Percentiles rank a stretch among this genome's conserved stretches.
Conservation (phyloP, 2,797 vertebrate genomes). For the Xerus rutilus region DNA sequence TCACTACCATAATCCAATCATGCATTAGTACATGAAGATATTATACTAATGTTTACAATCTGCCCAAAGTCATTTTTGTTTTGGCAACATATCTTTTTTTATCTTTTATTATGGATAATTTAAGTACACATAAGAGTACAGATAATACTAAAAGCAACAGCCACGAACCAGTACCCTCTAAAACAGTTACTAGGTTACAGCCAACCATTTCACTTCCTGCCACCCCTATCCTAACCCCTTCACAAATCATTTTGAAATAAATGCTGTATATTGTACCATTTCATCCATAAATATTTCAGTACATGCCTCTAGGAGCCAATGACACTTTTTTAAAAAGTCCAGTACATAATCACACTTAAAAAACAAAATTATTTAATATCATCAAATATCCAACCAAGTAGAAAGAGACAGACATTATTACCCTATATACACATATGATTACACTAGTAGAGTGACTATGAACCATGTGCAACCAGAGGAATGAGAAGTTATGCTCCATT, state of each 20-base stretch:
- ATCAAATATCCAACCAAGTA: background rate
- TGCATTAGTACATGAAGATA: too few species aligned
- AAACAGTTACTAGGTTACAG: background rate
- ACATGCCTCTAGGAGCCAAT: conserved; percentile 14
- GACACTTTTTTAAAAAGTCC: background rate
- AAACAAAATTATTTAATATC: conserved; percentile 17
- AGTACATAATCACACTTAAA: background rate
- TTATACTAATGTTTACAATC: background rate
- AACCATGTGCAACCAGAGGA: too few species aligned
- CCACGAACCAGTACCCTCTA: background rate
- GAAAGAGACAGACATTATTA: too few species aligned
- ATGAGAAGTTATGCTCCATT: too few species aligned
- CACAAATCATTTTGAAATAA: conserved; percentile 6
- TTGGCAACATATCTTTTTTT: background rate
- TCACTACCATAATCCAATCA: background rate
- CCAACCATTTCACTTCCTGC: background rate
- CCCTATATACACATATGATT: too few species aligned
- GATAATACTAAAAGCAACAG: conserved; percentile 12
- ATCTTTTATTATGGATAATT: too few species aligned
- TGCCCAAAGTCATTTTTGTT: conserved; percentile 24
- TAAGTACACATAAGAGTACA: background rate
- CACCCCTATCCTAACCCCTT: background rate
- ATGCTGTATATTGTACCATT: background rate
- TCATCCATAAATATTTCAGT: conserved; percentile 23
- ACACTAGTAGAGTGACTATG: too few species aligned